Conservation (phyloP, 1,140 invertebrate species). For the Zaprionus ghesquierei region DNA sequence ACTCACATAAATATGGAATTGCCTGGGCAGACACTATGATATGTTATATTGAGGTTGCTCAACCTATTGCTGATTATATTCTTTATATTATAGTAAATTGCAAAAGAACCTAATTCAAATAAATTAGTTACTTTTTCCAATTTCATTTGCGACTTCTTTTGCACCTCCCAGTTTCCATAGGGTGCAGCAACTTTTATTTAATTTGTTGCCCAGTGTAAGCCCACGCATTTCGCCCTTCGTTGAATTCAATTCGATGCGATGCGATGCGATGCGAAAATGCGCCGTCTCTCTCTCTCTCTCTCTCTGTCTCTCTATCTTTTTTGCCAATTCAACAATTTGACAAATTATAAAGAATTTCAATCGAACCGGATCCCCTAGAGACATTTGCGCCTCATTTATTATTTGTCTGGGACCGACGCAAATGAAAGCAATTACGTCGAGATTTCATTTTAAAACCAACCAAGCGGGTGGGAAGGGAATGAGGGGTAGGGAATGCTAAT, state of each 20-base stretch:
- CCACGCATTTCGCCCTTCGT: neutral
- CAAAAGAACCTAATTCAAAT: too few relatives aligned
- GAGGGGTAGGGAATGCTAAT: conserved; percentile 16
- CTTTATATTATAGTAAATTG: too few relatives aligned
- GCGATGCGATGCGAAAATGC: neutral
- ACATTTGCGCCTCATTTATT: neutral
- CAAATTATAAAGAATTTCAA: conserved; percentile 6
- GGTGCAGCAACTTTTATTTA: too few relatives aligned
- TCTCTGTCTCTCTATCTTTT: neutral
- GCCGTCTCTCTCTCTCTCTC: neutral
- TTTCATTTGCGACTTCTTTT: too few relatives aligned
- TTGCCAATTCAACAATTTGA: conserved; percentile 2
- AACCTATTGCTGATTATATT: too few relatives aligned
- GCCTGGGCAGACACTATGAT: too few relatives aligned
- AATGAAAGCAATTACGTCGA: neutral
- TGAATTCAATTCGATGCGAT: neutral
- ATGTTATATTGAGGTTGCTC: too few relatives aligned
- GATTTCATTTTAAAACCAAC: neutral
- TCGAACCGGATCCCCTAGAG: neutral
- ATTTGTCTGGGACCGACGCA: neutral
- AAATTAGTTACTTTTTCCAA: too few relatives aligned
- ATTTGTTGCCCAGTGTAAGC: neutral
- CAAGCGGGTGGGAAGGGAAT: neutral
- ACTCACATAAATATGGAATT: too few relatives aligned
- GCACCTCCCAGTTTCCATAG: too few relatives aligned